Evolutionary conservation across 2,888 invertebrate species (phyloP).

Genomic region (Ctena decussata): DNA sequence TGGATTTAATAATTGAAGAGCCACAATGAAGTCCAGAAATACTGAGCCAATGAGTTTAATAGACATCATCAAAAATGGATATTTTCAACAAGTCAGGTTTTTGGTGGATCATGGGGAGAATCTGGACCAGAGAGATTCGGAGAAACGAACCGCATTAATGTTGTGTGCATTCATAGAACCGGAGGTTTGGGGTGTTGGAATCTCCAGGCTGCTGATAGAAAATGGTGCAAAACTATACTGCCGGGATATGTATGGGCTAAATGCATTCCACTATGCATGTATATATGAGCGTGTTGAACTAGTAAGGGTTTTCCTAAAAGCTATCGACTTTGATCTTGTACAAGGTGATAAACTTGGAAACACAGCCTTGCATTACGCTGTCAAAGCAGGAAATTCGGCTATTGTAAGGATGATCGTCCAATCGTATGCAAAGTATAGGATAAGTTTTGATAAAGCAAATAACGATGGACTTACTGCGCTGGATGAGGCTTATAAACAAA

Average conservation of each 20-base stretch:
- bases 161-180: slow-evolving; percentile 83
- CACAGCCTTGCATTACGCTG: slow-evolving; percentile 85
- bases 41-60: slow-evolving; percentile 51
- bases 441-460: slow-evolving; percentile 64
- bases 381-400: slow-evolving; percentile 73
- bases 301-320: slow-evolving; percentile 78
- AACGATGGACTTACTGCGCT: slow-evolving; percentile 69
- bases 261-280: slow-evolving; percentile 85
- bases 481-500: slow-evolving; percentile 66
- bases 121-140: slow-evolving; percentile 78
- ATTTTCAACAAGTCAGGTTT: slow-evolving; percentile 83
- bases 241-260: slow-evolving; percentile 81
- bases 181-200: slow-evolving; percentile 82
- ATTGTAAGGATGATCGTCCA: slow-evolving; percentile 74
- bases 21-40: slow-evolving; percentile 47
- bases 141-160: slow-evolving; percentile 82
- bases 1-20: too few species aligned
- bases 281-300: slow-evolving; percentile 80
- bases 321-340: slow-evolving; percentile 84
- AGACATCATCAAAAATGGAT: slow-evolving; percentile 82
- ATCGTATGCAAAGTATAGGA: slow-evolving; percentile 67
- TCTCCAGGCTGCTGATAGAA: slow-evolving; percentile 85
- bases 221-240: slow-evolving; percentile 78
- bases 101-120: slow-evolving; percentile 81
- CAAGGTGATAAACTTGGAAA: slow-evolving; percentile 83